Evolutionary conservation across 2,797 vertebrate genomes (phyloP).

Genomic region (Bradypus variegatus): DNA sequence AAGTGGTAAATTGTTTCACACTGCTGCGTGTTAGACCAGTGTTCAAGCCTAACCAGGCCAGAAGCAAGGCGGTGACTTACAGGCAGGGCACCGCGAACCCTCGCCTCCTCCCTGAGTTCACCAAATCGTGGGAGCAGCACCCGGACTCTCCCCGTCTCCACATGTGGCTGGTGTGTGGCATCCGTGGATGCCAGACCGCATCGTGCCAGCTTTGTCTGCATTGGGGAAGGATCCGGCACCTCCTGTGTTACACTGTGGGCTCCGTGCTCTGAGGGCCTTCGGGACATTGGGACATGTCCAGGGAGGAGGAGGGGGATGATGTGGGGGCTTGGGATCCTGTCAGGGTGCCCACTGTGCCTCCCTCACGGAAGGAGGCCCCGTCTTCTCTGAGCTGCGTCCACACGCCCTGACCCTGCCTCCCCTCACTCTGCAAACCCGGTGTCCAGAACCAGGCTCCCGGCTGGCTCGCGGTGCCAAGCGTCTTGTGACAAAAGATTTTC

Average conservation of each 20-base stretch:
- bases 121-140: neutral
- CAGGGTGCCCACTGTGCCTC: no score
- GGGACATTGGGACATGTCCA: neutral
- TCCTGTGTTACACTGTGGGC: neutral
- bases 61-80: neutral
- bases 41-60: neutral
- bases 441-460: neutral
- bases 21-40: neutral
- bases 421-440: neutral
- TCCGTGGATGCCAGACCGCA: neutral
- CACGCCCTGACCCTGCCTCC: no score
- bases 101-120: neutral
- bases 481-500: no score
- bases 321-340: fast-evolving
- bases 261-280: neutral
- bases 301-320: neutral
- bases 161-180: neutral
- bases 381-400: no score
- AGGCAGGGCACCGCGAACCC: neutral
- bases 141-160: fast-evolving
- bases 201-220: neutral
- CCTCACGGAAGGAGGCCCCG: no score
- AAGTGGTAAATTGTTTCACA: neutral
- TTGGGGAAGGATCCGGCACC: neutral
- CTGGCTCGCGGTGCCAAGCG: no score